Conservation (phyloP, 2,113 vertebrate genomes). For the Mus pahari region DNA sequence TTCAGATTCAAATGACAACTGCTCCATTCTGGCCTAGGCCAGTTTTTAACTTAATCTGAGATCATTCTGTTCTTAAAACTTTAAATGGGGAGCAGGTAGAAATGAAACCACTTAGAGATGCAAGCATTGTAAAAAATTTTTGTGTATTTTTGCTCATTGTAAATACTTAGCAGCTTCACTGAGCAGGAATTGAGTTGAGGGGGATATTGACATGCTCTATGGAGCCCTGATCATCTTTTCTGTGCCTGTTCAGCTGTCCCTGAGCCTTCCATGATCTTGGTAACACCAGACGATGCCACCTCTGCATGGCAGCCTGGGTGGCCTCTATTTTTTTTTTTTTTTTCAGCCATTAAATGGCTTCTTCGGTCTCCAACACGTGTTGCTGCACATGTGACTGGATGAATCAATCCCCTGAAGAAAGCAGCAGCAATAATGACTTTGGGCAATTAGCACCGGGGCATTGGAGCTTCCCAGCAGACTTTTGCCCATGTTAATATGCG, state of each 20-base stretch:
- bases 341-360: slow-evolving; percentile 16
- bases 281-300: slow-evolving; percentile 25
- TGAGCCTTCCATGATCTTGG: background rate
- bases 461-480: background rate
- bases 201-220: background rate
- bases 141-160: background rate
- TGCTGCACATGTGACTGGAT: background rate
- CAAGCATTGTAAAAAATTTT: background rate
- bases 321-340: slow-evolving; percentile 28
- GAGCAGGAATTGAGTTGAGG: background rate
- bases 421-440: background rate
- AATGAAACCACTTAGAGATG: slow-evolving; percentile 18
- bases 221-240: background rate
- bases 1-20: background rate
- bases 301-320: background rate
- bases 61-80: slow-evolving; percentile 36
- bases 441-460: background rate
- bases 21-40: background rate
- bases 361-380: slow-evolving; percentile 27
- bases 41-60: slow-evolving; percentile 5
- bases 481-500: background rate
- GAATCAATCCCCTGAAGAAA: slow-evolving; percentile 26
- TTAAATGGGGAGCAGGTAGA: background rate
- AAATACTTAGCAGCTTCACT: background rate
- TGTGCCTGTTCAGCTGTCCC: background rate